Conservation (phyloP, 1,140 invertebrate species). For the Drosophila sp. region DNA sequence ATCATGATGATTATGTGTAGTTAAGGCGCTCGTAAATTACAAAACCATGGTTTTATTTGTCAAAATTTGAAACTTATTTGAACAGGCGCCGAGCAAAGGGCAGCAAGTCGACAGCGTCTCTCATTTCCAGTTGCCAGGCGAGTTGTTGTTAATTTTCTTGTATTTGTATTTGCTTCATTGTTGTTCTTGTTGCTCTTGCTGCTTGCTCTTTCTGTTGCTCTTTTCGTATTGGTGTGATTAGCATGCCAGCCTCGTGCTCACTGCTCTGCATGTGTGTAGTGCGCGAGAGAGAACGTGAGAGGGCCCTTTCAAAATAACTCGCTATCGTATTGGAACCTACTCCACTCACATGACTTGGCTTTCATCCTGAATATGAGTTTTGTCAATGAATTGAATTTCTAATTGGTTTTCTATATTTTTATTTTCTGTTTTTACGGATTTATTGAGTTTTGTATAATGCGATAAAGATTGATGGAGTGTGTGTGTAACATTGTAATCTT, state of each 20-base stretch:
- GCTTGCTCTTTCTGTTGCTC: constrained; percentile 2
- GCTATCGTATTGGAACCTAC: constrained; percentile 7
- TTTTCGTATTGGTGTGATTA: constrained; percentile 60
- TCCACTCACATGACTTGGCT: constrained; percentile 21
- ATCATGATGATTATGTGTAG: constrained; percentile 56
- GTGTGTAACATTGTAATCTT: constrained; percentile 3
- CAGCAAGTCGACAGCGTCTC: constrained; percentile 42
- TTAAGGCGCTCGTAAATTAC: constrained; percentile 75
- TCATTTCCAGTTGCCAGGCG: constrained; percentile 47
- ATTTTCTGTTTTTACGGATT: constrained; percentile 10
- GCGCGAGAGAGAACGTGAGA: constrained; percentile 11
- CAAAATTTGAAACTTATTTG: constrained; percentile 85
- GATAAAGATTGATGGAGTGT: constrained; percentile 30
- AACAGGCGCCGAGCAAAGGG: constrained; percentile 76
- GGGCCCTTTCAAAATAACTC: constrained; percentile 38
- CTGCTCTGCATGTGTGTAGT: constrained; percentile 6
- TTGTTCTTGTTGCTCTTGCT: constrained; percentile 47
- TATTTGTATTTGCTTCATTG: constrained; percentile 31
- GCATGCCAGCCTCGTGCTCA: constrained; percentile 48
- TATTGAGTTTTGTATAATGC: constrained; percentile 27
- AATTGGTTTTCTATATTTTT: constrained; percentile 59
- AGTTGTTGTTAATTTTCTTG: constrained; percentile 45
- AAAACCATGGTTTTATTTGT: constrained; percentile 84
- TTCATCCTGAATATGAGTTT: constrained; percentile 36
- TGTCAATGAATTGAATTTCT: constrained; percentile 69